phyloP scores from a whole-genome alignment of 2,113 vertebrate genomes.

The Corythaeola cristata region DNA sequence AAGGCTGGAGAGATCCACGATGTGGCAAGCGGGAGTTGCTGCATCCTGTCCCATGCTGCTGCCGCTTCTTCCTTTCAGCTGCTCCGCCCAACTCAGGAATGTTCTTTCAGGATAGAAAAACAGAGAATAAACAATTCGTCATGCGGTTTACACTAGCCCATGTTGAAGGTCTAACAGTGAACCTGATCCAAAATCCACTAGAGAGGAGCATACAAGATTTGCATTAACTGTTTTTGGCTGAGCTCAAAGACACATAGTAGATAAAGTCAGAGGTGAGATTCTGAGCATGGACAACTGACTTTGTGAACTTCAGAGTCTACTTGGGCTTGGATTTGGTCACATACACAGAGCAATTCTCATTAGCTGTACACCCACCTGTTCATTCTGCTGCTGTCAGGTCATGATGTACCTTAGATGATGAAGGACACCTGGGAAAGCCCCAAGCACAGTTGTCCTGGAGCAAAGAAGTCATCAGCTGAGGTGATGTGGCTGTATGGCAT shows the following conservation, averaged over 20 bases:
- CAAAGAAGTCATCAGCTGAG: not conserved
- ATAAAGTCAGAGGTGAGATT: not conserved
- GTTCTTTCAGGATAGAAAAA: not conserved
- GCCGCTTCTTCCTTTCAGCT: not conserved
- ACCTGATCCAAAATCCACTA: not conserved
- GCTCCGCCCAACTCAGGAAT: not conserved
- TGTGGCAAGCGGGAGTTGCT: not conserved
- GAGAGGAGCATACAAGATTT: not conserved
- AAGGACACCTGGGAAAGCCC: not conserved
- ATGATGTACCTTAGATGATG: not conserved
- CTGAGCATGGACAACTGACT: not conserved
- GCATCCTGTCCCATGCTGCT: not conserved
- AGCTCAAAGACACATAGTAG: not conserved
- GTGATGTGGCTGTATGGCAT: not conserved
- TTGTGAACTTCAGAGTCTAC: not conserved
- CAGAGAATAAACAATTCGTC: not conserved
- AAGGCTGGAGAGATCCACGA: not conserved
- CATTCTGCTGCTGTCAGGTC: not conserved
- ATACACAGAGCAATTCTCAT: not conserved
- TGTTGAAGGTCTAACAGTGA: not conserved
- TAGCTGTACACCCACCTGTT: not conserved
- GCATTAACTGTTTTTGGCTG: not conserved
- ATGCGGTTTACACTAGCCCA: not conserved
- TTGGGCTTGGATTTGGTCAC: not conserved
- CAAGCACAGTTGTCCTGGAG: not conserved